Evolutionary conservation across 2,888 invertebrate genomes (phyloP).

Genomic region (Fragum whitleyi): DNA sequence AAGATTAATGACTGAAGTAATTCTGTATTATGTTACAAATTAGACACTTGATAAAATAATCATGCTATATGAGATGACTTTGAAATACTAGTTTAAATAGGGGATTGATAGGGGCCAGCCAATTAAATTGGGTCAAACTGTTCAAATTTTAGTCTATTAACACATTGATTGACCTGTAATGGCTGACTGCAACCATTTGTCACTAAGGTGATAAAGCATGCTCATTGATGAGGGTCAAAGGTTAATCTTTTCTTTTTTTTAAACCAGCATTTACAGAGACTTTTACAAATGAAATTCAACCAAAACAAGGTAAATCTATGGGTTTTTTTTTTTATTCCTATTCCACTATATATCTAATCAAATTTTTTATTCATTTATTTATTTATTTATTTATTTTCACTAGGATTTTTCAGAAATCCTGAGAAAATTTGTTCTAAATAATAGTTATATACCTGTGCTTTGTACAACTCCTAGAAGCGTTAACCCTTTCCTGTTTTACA

Average conservation of each 20-base stretch:
- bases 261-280: too few relatives aligned
- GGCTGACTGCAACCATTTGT: constrained; percentile 47
- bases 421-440: too few relatives aligned
- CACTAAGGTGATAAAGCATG: constrained; percentile 49
- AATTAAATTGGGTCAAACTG: constrained; percentile 6
- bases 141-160: constrained; percentile 7
- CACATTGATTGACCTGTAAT: constrained; percentile 41
- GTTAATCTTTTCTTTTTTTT: constrained; percentile 15
- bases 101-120: background rate
- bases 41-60: background rate
- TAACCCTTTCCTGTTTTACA: too few relatives aligned
- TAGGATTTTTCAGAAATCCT: too few relatives aligned
- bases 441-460: too few relatives aligned
- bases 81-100: background rate
- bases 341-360: too few relatives aligned
- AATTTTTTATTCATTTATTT: too few relatives aligned
- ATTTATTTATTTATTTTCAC: too few relatives aligned
- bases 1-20: background rate
- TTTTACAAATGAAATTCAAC: too few relatives aligned
- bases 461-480: too few relatives aligned
- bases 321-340: too few relatives aligned
- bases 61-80: background rate
- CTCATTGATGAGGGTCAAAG: constrained; percentile 33
- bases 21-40: background rate
- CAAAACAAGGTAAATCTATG: too few relatives aligned